Evolutionary conservation across 2,797 vertebrate species (phyloP).

Genomic region (Brachyrhaphis roseni): DNA sequence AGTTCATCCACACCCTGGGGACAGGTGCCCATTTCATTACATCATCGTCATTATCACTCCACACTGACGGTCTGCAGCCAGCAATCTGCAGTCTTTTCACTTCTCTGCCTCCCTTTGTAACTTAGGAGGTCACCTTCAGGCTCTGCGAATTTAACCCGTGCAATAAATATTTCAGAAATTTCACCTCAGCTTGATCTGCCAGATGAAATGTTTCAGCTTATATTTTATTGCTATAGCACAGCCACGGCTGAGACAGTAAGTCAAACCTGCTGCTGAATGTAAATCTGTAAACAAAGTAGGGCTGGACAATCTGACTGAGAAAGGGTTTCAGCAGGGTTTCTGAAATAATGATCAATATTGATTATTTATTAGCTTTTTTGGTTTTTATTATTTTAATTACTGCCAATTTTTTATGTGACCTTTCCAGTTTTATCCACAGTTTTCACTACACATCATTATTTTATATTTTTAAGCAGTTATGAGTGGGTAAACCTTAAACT

Average conservation of each 20-base stretch:
- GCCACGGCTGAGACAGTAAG: not conserved
- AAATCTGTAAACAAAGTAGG: not conserved
- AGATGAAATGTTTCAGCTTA: conserved; percentile 8
- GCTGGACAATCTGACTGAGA: too few species aligned
- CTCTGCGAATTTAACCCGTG: conserved; percentile 1
- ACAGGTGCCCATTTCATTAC: conserved; percentile 76
- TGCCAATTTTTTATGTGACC: too few species aligned
- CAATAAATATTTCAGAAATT: conserved; percentile 18
- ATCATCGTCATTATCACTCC: conserved; percentile 68
- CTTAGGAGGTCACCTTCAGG: conserved; percentile 42
- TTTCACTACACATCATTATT: too few species aligned
- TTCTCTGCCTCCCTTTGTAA: conserved; percentile 14
- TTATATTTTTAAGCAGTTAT: too few species aligned
- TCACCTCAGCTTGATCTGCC: conserved; percentile 7
- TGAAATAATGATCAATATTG: too few species aligned
- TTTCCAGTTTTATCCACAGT: too few species aligned
- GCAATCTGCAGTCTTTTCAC: conserved; percentile 51
- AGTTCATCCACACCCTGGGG: conserved; percentile 49
- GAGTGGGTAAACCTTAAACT: too few species aligned
- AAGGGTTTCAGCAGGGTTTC: too few species aligned
- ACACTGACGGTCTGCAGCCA: conserved; percentile 51
- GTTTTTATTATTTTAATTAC: too few species aligned
- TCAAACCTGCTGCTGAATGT: not conserved
- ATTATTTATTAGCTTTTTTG: too few species aligned
- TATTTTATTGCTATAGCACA: not conserved